phyloP scores from a whole-genome alignment of 2,113 vertebrate species.

The Pica pica region DNA sequence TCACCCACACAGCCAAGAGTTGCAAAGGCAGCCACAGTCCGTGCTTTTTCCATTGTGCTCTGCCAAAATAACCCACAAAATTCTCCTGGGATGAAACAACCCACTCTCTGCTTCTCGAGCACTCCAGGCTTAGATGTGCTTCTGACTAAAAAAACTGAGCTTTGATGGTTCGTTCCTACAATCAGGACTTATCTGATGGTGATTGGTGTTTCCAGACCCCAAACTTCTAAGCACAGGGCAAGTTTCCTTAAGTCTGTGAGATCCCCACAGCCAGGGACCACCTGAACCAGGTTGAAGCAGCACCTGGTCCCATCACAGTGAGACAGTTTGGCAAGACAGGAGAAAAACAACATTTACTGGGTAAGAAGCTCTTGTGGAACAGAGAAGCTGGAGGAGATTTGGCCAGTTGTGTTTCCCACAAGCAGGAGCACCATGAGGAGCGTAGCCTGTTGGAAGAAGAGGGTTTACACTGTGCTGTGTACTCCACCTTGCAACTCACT shows the following conservation, averaged over 20 bases:
- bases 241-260: not conserved
- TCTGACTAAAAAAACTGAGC: not conserved
- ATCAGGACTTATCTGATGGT: not conserved
- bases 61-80: slow-evolving; percentile 35
- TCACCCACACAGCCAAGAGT: slow-evolving; percentile 26
- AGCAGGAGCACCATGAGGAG: not conserved
- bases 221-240: not conserved
- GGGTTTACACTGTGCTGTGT: not conserved
- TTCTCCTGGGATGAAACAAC: slow-evolving; percentile 20
- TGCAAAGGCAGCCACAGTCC: slow-evolving; percentile 15
- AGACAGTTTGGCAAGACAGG: not conserved
- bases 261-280: not conserved
- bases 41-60: slow-evolving; percentile 47
- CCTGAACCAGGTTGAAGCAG: not conserved
- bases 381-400: not conserved
- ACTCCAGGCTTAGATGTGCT: not conserved
- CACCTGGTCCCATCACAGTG: not conserved
- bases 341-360: not conserved
- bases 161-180: not conserved
- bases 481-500: not conserved
- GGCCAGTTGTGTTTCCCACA: not conserved
- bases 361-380: not conserved
- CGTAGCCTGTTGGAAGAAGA: accelerated
- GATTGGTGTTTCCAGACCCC: not conserved
- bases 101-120: not conserved